These are phyloP conservation scores for Epicampocera succincta DNA, from an alignment of 2,888 invertebrate species.

Conservation along the genomic window DNA sequence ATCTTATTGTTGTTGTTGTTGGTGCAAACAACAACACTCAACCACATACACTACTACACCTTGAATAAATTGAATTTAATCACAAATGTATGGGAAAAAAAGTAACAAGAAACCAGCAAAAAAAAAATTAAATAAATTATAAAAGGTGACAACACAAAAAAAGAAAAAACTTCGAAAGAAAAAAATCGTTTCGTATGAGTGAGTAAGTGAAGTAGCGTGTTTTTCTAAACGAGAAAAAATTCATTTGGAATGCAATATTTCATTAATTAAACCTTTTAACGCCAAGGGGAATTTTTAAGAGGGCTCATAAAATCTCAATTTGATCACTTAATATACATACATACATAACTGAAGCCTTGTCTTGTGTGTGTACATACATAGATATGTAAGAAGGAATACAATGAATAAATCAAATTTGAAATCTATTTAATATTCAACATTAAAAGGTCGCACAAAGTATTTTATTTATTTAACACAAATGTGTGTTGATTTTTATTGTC, in stretches of 20 bases:
- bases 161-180: background rate
- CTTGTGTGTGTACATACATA: background rate
- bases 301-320: slow-evolving; percentile 11
- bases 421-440: no score
- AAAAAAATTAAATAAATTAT: slow-evolving; percentile 43
- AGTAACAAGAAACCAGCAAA: slow-evolving; percentile 28
- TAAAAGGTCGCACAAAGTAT: no score
- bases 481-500: no score
- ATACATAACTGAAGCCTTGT: background rate
- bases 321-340: slow-evolving; percentile 28
- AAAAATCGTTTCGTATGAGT: slow-evolving; percentile 56
- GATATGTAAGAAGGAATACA: background rate
- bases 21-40: slow-evolving; percentile 13
- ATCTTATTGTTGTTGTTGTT: slow-evolving; percentile 52
- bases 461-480: no score
- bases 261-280: slow-evolving; percentile 56
- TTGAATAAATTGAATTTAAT: slow-evolving; percentile 60
- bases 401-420: no score
- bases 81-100: slow-evolving; percentile 30
- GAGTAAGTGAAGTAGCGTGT: slow-evolving; percentile 64
- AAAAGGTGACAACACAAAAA: slow-evolving; percentile 64
- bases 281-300: slow-evolving; percentile 16
- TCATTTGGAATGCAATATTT: slow-evolving; percentile 59
- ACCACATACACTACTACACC: slow-evolving; percentile 5
- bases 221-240: slow-evolving; percentile 42